Percentiles rank a stretch among this genome's conserved stretches.
Conservation (phyloP, 2,113 vertebrate species). For the Odobenus rosmarus region DNA sequence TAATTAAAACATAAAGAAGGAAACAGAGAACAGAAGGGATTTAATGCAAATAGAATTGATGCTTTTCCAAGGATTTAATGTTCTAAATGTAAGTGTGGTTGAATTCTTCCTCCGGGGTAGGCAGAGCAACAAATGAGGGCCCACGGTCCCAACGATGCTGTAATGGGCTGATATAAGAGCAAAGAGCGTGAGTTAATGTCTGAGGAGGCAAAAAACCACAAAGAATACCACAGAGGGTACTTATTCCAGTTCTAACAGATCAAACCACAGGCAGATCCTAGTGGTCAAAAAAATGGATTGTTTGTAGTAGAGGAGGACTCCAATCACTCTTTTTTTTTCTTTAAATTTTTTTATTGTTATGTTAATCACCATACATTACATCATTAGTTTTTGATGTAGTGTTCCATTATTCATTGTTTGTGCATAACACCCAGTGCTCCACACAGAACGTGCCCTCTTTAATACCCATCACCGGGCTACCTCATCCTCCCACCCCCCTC, state of each 20-base stretch:
- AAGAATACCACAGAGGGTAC: accelerated
- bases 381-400: too few relatives aligned
- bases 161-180: background rate
- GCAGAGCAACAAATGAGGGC: background rate
- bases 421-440: too few relatives aligned
- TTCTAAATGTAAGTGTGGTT: slow-evolving; percentile 16
- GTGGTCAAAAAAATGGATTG: background rate
- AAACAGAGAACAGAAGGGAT: background rate
- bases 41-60: background rate
- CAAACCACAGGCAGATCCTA: background rate
- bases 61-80: slow-evolving; percentile 18
- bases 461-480: too few relatives aligned
- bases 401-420: too few relatives aligned
- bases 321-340: background rate
- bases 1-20: slow-evolving; percentile 66
- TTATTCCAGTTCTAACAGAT: background rate
- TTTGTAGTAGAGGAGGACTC: background rate
- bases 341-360: too few relatives aligned
- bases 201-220: background rate
- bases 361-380: too few relatives aligned
- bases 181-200: background rate
- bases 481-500: too few relatives aligned
- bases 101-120: background rate
- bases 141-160: background rate
- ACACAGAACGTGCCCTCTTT: too few relatives aligned